Evolutionary conservation across 2,888 invertebrate genomes (phyloP).

Genomic region (Archips xylosteana): DNA sequence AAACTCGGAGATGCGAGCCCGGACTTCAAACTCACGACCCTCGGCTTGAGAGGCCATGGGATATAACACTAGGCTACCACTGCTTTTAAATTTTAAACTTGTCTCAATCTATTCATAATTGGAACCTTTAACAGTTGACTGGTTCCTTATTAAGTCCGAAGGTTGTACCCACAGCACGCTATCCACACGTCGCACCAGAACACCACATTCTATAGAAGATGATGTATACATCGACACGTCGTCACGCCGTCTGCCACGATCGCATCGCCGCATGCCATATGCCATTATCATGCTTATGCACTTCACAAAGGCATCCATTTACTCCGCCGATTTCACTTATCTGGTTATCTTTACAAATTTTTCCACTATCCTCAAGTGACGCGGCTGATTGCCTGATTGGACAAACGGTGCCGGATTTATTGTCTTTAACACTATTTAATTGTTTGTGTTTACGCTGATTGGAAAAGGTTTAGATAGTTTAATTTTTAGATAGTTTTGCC

Average conservation of each 20-base stretch:
- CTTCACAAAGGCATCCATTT: conserved; percentile 9
- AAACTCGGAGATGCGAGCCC: too few species aligned
- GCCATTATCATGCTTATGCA: conserved; percentile 31
- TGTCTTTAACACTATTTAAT: conserved; percentile 28
- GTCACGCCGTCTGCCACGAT: conserved; percentile 38
- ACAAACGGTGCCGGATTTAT: conserved; percentile 13
- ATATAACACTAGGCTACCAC: too few species aligned
- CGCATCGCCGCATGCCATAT: conserved; percentile 27
- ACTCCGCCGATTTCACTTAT: conserved; percentile 14
- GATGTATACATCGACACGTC: conserved; percentile 27
- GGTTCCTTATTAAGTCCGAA: conserved; percentile 26
- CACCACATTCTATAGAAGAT: conserved; percentile 23
- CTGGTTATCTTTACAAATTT: conserved; percentile 26
- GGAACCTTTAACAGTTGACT: conserved; percentile 32
- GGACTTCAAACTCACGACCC: too few species aligned
- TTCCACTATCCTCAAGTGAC: conserved; percentile 24
- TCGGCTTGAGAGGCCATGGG: too few species aligned
- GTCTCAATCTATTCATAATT: conserved; percentile 8
- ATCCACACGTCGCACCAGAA: neutral
- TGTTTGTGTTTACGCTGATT: conserved; percentile 23
- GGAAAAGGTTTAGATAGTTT: neutral
- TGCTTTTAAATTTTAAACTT: too few species aligned
- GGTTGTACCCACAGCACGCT: conserved; percentile 5
- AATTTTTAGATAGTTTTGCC: too few species aligned
- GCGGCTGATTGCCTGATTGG: conserved; percentile 2